Evolutionary conservation across 2,888 invertebrate genomes (phyloP), one percentile per base, ranked within the genome.

Genomic region (Acheta domesticus): DNA sequence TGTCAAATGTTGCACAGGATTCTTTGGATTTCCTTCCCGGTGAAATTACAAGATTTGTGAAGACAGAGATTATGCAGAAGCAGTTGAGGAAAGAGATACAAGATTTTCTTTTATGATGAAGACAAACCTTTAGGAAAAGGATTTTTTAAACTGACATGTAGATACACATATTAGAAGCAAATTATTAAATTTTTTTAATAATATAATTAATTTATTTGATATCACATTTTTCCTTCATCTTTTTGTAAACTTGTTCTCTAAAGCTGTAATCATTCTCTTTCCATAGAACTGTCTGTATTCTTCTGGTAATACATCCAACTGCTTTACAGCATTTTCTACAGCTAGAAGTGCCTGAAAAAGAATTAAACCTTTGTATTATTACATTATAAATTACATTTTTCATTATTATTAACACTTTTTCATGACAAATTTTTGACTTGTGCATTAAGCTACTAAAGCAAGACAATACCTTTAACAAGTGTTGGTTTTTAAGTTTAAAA

Each of bases 211-310:
- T 49, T 49, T 77, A 49, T 4, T 77, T 77, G n/a, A 14, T 21
- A 76, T 36, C 8, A 36, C 36, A 36, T 36, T 36, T 8, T 36
- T 36, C 5, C 36, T 36, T 36, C 36, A 36, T 5, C 36, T 36
- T 36, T 36, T 36, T 36, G 49, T 20, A 49, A 79, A 50, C 48
- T 75, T 79, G 12, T 76, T 79, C 83, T 86, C 83, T 76, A 88
- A 84, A 81, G 84, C 83, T 12, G 83, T 80, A 48, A 88, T 86
- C 79, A 88, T 84, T 79, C 87, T 84, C 74, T 86, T 83, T 3
- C 86, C 84, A 83, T 89, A 90, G 83, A 90, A 89, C 79, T 88
- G 86, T 83, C 85, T 85, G 83, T 89, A 89, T 48, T 87, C 86
- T 5, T 84, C 82, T 2, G 89, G 89, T 12, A 90, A 83, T 79